Percentiles rank a stretch among this genome's conserved stretches.
phyloP scores from a whole-genome alignment of 2,888 invertebrate genomes.

The Leucania comma region DNA sequence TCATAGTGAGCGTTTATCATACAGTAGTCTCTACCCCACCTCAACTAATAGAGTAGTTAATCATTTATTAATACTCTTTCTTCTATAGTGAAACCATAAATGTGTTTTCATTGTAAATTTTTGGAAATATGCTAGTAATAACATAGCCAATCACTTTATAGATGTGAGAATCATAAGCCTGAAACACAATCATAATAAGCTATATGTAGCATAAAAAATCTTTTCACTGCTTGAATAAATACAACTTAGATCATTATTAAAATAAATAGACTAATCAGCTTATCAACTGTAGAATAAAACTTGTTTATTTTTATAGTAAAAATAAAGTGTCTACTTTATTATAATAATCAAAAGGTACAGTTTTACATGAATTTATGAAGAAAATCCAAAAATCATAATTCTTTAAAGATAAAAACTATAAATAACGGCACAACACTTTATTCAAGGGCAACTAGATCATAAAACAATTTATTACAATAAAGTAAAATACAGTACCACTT shows the following conservation, averaged over 20 bases:
- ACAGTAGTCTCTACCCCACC: too few species aligned
- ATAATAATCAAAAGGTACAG: background rate
- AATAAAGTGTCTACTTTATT: background rate
- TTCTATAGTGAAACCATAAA: background rate
- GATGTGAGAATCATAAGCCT: too few species aligned
- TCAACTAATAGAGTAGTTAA: too few species aligned
- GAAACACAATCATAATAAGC: background rate
- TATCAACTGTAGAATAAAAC: background rate
- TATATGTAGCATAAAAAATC: background rate
- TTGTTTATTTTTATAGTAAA: background rate
- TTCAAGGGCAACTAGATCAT: constrained; percentile 36
- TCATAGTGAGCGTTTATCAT: too few species aligned
- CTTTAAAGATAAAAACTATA: background rate
- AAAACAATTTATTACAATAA: constrained; percentile 3
- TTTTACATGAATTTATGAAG: background rate
- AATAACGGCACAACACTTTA: constrained; percentile 9
- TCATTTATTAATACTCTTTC: background rate
- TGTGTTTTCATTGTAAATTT: background rate
- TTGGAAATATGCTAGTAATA: background rate
- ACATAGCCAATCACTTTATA: background rate
- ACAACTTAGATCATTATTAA: background rate
- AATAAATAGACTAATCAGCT: background rate
- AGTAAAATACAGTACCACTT: constrained; percentile 5
- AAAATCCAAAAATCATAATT: background rate
- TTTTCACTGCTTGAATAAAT: background rate